Conservation (phyloP, 92 coral and sea anemone species). For the Palythoa heliodiscus region DNA sequence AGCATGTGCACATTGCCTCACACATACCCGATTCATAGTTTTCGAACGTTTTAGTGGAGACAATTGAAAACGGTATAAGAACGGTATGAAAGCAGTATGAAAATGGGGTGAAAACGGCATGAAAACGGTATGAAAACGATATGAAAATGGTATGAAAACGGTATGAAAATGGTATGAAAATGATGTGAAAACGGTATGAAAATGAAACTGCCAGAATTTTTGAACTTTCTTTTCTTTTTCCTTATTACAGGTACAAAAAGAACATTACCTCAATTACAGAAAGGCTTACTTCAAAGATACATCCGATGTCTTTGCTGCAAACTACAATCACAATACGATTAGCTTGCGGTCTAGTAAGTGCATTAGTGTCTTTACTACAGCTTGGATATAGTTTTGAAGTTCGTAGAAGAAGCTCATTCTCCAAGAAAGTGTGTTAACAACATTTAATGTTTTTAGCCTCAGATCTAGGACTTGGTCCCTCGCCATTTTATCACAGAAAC, state of each 20-base stretch:
- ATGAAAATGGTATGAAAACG: too few species aligned
- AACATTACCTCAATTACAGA: slow-evolving; percentile 90
- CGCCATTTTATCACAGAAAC: slow-evolving; percentile 61
- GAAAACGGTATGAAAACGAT: too few species aligned
- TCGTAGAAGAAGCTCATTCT: too few species aligned
- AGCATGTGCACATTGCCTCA: too few species aligned
- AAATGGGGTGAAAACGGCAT: too few species aligned
- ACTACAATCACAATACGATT: slow-evolving; percentile 38
- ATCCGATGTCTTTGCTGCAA: slow-evolving; percentile 70
- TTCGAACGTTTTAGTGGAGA: too few species aligned
- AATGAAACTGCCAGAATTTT: too few species aligned
- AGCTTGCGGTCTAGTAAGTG: slow-evolving; percentile 68
- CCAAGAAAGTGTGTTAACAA: neutral
- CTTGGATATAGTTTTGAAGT: neutral
- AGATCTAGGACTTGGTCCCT: slow-evolving; percentile 72
- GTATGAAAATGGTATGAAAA: too few species aligned
- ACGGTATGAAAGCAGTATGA: too few species aligned
- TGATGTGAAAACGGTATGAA: too few species aligned
- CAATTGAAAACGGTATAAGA: too few species aligned
- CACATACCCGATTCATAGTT: too few species aligned
- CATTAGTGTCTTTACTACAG: neutral
- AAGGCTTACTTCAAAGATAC: slow-evolving; percentile 89
- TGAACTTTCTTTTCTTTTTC: neutral
- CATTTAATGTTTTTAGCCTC: slow-evolving; percentile 41
- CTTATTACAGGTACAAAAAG: slow-evolving; percentile 72